Conservation (phyloP, 2,888 invertebrate species). For the Tholera decimalis region DNA sequence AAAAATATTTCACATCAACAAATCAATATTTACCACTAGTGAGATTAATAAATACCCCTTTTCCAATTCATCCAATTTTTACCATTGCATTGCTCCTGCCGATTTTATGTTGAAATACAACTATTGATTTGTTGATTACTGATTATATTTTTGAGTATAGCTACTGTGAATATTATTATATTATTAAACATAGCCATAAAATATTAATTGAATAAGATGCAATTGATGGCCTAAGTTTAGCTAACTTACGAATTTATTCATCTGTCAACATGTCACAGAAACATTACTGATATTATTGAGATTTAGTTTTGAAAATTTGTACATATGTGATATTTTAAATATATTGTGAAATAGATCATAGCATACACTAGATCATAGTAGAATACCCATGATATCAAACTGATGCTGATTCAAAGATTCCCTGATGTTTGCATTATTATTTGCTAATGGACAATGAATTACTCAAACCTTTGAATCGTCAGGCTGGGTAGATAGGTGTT, state of each 20-base stretch:
- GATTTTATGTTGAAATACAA: constrained; percentile 13
- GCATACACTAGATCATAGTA: constrained; percentile 81
- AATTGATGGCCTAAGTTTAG: constrained; percentile 62
- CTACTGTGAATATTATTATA: constrained; percentile 48
- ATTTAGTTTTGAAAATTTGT: constrained; percentile 85
- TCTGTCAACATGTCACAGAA: constrained; percentile 74
- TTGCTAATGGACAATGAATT: constrained; percentile 68
- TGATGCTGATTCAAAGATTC: constrained; percentile 77
- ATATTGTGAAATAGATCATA: constrained; percentile 86
- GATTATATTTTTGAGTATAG: constrained; percentile 37
- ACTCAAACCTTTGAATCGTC: constrained; percentile 70
- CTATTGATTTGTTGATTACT: constrained; percentile 64
- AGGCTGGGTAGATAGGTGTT: constrained; percentile 69
- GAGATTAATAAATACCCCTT: constrained; percentile 13
- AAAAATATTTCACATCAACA: constrained; percentile 53
- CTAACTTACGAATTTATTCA: constrained; percentile 70
- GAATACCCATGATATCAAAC: constrained; percentile 79
- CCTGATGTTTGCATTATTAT: constrained; percentile 70
- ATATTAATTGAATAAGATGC: constrained; percentile 46
- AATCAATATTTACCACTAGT: constrained; percentile 50
- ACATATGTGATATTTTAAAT: constrained; percentile 91
- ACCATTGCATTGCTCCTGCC: neutral
- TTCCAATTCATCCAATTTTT: constrained; percentile 36
- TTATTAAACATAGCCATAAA: constrained; percentile 53
- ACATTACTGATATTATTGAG: constrained; percentile 83